Conservation (phyloP, 2,797 vertebrate genomes). For the Trachops cirrhosus region DNA sequence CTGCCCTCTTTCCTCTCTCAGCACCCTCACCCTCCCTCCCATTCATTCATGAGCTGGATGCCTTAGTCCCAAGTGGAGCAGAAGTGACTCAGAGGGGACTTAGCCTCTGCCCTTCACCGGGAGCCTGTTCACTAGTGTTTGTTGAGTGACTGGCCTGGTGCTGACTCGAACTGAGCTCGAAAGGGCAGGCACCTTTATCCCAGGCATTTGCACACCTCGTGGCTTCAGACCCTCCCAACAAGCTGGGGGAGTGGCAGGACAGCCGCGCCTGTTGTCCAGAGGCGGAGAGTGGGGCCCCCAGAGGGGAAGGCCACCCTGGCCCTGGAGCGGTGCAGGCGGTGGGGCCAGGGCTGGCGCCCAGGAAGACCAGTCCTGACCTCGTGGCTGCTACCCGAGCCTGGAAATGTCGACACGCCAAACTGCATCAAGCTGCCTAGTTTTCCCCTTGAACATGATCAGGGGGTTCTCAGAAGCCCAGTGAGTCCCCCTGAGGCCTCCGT, state of each 20-base stretch:
- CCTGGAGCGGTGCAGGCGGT: fast-evolving
- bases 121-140: not conserved
- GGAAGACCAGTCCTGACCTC: fast-evolving
- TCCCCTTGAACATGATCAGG: not conserved
- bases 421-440: fast-evolving
- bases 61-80: not conserved
- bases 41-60: not conserved
- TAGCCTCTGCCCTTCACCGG: not conserved
- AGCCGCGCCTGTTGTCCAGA: not conserved
- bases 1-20: too few relatives aligned
- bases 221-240: not conserved
- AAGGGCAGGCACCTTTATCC: not conserved
- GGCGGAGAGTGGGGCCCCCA: not conserved
- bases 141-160: not conserved
- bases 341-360: fast-evolving
- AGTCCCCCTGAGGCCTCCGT: not conserved
- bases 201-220: too few relatives aligned
- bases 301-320: not conserved
- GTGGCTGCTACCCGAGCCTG: fast-evolving
- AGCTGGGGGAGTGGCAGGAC: not conserved
- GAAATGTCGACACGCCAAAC: not conserved
- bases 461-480: not conserved
- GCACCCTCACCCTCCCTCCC: too few relatives aligned
- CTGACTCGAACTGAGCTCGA: not conserved
- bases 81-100: not conserved